These are phyloP conservation scores for Neoascia interrupta DNA, from an alignment of 2,888 invertebrate species.

Conservation along the genomic window DNA sequence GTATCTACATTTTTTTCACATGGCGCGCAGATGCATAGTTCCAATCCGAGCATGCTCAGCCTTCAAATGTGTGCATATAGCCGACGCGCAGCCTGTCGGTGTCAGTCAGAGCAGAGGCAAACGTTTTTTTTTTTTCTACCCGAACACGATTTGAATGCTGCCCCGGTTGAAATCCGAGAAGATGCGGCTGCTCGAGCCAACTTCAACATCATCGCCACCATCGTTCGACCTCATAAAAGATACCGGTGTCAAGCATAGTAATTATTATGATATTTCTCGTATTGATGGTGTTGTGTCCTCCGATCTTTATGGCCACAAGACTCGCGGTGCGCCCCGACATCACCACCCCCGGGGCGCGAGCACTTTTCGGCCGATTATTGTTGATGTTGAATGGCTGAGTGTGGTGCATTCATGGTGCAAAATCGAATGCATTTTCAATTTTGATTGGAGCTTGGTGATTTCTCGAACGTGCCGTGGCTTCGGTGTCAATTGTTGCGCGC, in stretches of 20 bases:
- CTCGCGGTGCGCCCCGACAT: slow-evolving; percentile 18
- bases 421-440: slow-evolving; percentile 68
- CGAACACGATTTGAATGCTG: slow-evolving; percentile 62
- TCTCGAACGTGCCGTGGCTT: slow-evolving; percentile 67
- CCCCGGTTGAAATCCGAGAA: slow-evolving; percentile 55
- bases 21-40: slow-evolving; percentile 48
- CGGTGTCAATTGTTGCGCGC: slow-evolving; percentile 66
- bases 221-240: slow-evolving; percentile 67
- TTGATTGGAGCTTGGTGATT: slow-evolving; percentile 68
- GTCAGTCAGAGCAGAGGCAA: slow-evolving; percentile 55
- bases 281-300: slow-evolving; percentile 47
- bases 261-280: slow-evolving; percentile 70
- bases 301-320: neutral
- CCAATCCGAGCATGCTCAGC: neutral
- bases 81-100: slow-evolving; percentile 14
- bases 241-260: slow-evolving; percentile 69
- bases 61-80: slow-evolving; percentile 37
- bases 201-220: slow-evolving; percentile 47
- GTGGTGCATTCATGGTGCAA: slow-evolving; percentile 29
- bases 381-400: slow-evolving; percentile 63
- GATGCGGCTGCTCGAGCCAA: slow-evolving; percentile 36
- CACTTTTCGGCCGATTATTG: slow-evolving; percentile 59
- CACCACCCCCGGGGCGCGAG: slow-evolving; percentile 38
- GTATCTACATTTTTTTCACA: slow-evolving; percentile 61
- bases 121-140: slow-evolving; percentile 56